Evolutionary conservation across 2,113 vertebrate species (phyloP).

Genomic region (Leucopternis melanops): DNA sequence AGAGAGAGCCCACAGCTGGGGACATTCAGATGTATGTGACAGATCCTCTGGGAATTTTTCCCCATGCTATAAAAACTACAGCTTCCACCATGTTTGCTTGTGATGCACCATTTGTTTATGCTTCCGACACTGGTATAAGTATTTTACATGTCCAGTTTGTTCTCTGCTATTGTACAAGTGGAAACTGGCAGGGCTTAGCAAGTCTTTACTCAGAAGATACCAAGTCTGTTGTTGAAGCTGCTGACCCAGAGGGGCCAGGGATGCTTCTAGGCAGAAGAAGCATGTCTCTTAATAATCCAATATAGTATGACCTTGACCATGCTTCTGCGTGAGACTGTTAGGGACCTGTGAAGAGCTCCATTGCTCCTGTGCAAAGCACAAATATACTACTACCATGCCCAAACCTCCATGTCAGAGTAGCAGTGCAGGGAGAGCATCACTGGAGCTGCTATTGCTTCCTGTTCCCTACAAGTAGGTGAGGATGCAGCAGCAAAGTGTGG

Average conservation of each 20-base stretch:
- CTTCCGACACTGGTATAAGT: accelerated
- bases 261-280: not conserved
- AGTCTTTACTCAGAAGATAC: not conserved
- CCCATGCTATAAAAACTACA: not conserved
- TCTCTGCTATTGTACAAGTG: not conserved
- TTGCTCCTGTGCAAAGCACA: not conserved
- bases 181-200: not conserved
- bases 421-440: not conserved
- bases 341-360: not conserved
- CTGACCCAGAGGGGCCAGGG: not conserved
- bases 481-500: not conserved
- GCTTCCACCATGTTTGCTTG: not conserved
- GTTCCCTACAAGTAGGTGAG: not conserved
- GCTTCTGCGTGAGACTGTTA: not conserved
- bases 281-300: not conserved
- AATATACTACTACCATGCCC: not conserved
- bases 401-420: not conserved
- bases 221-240: not conserved
- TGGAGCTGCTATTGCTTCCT: not conserved
- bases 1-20: not conserved
- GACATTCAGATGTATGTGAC: not conserved
- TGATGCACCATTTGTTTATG: not conserved
- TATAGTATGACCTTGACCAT: not conserved
- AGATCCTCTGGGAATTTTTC: not conserved
- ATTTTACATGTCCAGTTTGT: not conserved